phyloP scores from a whole-genome alignment of 2,113 vertebrate genomes.

The Cairina moschata region DNA sequence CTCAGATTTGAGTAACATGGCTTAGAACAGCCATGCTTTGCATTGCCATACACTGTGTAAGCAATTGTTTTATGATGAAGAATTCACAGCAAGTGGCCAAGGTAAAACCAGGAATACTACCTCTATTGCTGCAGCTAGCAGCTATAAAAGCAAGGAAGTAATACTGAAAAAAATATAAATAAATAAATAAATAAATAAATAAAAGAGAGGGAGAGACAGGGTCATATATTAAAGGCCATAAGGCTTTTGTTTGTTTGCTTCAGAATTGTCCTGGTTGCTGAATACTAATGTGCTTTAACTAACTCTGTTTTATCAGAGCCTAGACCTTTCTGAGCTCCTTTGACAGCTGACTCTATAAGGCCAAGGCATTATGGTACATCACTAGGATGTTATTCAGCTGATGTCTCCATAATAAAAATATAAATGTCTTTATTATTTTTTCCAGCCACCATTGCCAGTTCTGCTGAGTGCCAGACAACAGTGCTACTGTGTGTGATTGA shows the following conservation, averaged over 20 bases:
- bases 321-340: background rate
- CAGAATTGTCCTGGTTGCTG: background rate
- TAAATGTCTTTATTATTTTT: slow-evolving; percentile 42
- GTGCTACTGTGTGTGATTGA: background rate
- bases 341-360: background rate
- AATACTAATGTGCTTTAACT: background rate
- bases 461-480: background rate
- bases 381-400: slow-evolving; percentile 4
- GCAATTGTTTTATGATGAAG: background rate
- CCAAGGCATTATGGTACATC: background rate
- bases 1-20: background rate
- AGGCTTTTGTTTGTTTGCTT: background rate
- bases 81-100: background rate
- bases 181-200: background rate
- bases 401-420: slow-evolving; percentile 44
- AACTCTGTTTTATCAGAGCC: background rate
- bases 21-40: background rate
- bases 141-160: background rate
- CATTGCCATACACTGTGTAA: background rate
- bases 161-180: background rate
- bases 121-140: background rate
- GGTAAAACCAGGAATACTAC: background rate
- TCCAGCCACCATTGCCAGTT: slow-evolving; percentile 11
- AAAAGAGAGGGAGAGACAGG: background rate
- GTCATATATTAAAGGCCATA: background rate